Conservation (phyloP, 2,888 invertebrate genomes). For the Himalopsyche kuldschensis region DNA sequence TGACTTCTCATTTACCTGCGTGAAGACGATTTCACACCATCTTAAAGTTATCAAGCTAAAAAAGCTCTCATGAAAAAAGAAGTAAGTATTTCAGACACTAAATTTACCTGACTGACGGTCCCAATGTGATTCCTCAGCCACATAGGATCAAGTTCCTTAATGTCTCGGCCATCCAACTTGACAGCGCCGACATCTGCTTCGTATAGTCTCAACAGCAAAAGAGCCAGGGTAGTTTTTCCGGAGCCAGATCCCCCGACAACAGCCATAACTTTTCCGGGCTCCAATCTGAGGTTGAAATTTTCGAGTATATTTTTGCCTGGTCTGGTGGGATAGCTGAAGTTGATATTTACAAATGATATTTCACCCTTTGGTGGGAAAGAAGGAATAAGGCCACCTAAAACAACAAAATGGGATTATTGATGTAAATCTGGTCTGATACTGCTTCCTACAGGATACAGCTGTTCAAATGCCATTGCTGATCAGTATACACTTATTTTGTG, state of each 20-base stretch:
- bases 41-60: too few relatives aligned
- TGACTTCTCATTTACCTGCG: too few relatives aligned
- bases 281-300: conserved; percentile 67
- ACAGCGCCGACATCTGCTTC: conserved; percentile 77
- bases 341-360: conserved; percentile 73
- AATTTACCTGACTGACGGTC: conserved; percentile 79
- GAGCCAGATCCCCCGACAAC: conserved; percentile 89
- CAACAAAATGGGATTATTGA: background rate
- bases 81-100: background rate
- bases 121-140: conserved; percentile 89
- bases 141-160: conserved; percentile 74
- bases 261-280: conserved; percentile 74
- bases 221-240: conserved; percentile 91
- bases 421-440: too few relatives aligned
- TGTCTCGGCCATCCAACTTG: conserved; percentile 74
- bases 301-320: conserved; percentile 62
- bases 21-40: too few relatives aligned
- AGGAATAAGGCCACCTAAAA: conserved; percentile 66
- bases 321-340: conserved; percentile 73
- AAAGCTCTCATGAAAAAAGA: too few relatives aligned
- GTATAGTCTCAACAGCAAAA: conserved; percentile 81
- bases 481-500: too few relatives aligned
- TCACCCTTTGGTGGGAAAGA: conserved; percentile 63
- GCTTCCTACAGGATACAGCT: too few relatives aligned
- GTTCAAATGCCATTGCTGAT: too few relatives aligned